A percentile compares a stretch with the other conserved stretches of the same genome.
Evolutionary conservation across 2,888 invertebrate genomes (phyloP).

Genomic region (Diogma glabrata): DNA sequence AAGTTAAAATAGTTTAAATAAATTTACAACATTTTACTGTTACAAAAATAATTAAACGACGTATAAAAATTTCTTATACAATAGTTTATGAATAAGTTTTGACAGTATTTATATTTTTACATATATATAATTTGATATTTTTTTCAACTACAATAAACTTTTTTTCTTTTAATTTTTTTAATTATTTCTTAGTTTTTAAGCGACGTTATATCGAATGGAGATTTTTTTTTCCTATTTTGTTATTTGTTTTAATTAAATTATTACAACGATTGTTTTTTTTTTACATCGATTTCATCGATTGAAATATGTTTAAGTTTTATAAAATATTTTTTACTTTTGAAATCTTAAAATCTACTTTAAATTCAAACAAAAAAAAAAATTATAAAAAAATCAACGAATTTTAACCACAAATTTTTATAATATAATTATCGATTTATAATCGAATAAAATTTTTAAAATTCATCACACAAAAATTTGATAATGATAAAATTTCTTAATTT

Average conservation of each 20-base stretch:
- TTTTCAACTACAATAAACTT: constrained; percentile 7
- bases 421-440: constrained; percentile 3
- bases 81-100: background rate
- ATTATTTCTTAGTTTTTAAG: background rate
- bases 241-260: constrained; percentile 3
- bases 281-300: constrained; percentile 10
- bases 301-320: background rate
- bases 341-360: background rate
- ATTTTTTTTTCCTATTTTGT: background rate
- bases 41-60: too few species aligned
- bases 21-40: too few species aligned
- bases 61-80: too few species aligned
- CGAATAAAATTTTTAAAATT: constrained; percentile 4
- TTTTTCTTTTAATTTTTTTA: constrained; percentile 4
- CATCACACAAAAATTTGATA: constrained; percentile 2
- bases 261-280: constrained; percentile 8
- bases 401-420: constrained; percentile 1
- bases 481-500: too few species aligned
- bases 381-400: constrained; percentile 6
- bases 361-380: background rate
- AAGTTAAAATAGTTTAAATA: too few species aligned
- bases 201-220: background rate
- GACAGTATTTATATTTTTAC: background rate
- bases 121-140: background rate
- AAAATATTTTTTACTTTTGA: constrained; percentile 1